Base-by-base conservation (phyloP, 2,113 vertebrate species). In the Tragulus kanchil region DNA sequence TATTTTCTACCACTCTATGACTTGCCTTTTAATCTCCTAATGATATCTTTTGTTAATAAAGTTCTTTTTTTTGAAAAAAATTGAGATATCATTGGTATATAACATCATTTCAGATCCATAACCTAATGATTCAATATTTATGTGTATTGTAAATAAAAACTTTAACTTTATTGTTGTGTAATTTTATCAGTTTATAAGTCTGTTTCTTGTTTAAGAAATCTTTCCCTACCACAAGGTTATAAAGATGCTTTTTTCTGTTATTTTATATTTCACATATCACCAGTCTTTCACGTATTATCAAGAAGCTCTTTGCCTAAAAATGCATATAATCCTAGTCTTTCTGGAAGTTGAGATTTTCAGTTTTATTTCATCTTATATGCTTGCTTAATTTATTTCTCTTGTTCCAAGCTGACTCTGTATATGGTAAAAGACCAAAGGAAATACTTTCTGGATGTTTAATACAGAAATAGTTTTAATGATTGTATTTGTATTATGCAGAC, bases 401-500 rank as follows among this genome's bases (percentile, higher is more conserved):
- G 13, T 85, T n/a, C 21, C 11, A 50, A 7, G 10, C 4, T 81
- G 3, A 58, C 14, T 89, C 52, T 81, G 6, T 88, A 79, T 97
- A 54, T 14, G n/a, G 28, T 85, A 25, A 93, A 96, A 92, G 64
- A 95, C 28, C 28, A 61, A 79, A 31, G 58, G 13, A 12, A 90
- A 26, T 93, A 65, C 65, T 93, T 92, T 96, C 36, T 93, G 28
- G 36, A 78, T 93, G 62, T 52, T 50, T 88, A 79, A 59, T 78
- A 86, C 8, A 86, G 36, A 23, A 69, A 25, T 92, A 79, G 6
- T 73, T 82, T 81, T 84, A 95, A 28, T 94, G 88, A 81, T 95
- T 85, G 15, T 64, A 31, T 85, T 96, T 96, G 28, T 85, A 2
- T 58, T 89, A 56, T n/a, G 4, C 50, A 87, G 15, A 90, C 8